Base-by-base conservation (phyloP, 2,113 vertebrate species). In the Thymallus thymallus region DNA sequence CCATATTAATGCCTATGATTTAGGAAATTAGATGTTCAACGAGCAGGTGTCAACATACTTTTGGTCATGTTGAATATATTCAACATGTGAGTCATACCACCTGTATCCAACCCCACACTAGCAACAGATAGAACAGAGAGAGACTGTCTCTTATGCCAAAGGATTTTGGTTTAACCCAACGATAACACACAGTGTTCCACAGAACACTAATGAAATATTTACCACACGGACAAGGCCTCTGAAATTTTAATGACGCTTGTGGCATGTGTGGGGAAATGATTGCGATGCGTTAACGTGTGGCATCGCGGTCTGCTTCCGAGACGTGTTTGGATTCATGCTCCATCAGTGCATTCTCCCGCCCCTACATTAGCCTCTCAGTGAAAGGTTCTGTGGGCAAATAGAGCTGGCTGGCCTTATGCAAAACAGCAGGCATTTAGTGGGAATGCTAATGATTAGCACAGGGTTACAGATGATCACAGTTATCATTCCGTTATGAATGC, bases 211-310 rank as follows among this genome's bases (percentile, higher is more conserved):
- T 92, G 78, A 91, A 91, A 91, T 90, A 91, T 90, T 91, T 86
- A 87, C 82, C 66, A 85, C 85, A 86, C 74, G 78, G 88, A 83
- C 65, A 66, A 64, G 74, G 84, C 80, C 80, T 82, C 75, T 89
- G 81, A 81, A 91, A 90, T 92, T 89, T 93, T 93, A 92, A 93
- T 92, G 90, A 92, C 72, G 86, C 84, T 85, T 82, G 82, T 79
- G 87, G 88, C 86, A 92, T 88, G 86, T 88, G 84, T 84, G 60
- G 71, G 77, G 87, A 84, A 88, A 91, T 88, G 80, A 82, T 72
- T 41, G 70, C 30, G 78, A 90, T 86, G 87, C 73, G 75, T 87
- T 75, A 84, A 83, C 70, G 69, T 60, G 64, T 63, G 68, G 68
- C 76, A 73, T 71, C 68, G 76, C 82, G 30, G 41, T 61, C 72